Conservation (phyloP, 2,888 invertebrate genomes). For the Ormia ochracea region DNA sequence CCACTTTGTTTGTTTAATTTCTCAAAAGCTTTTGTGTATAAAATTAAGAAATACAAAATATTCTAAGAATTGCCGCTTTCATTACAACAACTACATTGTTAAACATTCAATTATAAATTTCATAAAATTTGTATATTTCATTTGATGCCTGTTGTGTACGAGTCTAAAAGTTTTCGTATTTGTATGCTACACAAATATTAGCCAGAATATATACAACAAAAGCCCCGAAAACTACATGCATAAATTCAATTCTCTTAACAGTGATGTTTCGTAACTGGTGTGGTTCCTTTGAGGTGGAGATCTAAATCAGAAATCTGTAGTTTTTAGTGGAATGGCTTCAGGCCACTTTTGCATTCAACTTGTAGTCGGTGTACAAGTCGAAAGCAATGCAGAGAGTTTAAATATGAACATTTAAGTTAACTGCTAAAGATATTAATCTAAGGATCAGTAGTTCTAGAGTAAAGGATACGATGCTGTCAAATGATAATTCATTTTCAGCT, state of each 20-base stretch:
- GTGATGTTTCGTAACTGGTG: not conserved
- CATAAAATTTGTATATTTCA: constrained; percentile 27
- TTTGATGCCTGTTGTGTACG: constrained; percentile 13
- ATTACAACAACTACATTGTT: constrained; percentile 34
- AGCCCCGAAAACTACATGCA: not conserved
- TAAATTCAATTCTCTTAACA: not conserved
- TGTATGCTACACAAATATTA: not conserved
- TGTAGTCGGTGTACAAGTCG: too few relatives aligned
- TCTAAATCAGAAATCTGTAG: not conserved
- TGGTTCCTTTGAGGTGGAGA: not conserved
- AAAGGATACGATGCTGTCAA: too few relatives aligned
- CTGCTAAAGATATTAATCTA: too few relatives aligned
- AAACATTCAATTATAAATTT: constrained; percentile 46
- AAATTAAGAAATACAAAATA: not conserved
- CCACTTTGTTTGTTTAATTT: too few relatives aligned
- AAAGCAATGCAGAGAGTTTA: too few relatives aligned
- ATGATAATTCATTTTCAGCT: too few relatives aligned
- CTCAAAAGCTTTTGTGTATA: not conserved
- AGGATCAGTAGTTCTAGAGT: too few relatives aligned
- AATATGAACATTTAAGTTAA: too few relatives aligned
- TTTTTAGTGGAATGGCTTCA: too few relatives aligned
- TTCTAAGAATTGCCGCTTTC: constrained; percentile 15
- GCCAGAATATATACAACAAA: not conserved
- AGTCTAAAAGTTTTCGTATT: not conserved
- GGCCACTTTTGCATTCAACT: too few relatives aligned